A percentile compares a stretch with the other conserved stretches of the same genome.
Conservation (phyloP, 2,113 vertebrate genomes). For the Struthidea cinerea region DNA sequence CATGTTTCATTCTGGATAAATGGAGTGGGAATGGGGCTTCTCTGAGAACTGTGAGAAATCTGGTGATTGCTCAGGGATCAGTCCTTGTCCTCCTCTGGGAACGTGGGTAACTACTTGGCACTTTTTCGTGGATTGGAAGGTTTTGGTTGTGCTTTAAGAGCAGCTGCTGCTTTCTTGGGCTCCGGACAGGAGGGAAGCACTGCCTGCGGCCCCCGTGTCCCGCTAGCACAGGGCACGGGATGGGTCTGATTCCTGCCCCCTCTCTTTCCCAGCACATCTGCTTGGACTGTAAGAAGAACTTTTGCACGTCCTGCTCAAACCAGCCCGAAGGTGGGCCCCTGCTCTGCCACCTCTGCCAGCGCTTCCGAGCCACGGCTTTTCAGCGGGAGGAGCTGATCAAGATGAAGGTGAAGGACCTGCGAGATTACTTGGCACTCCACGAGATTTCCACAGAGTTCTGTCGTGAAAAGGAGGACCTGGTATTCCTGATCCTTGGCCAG, state of each 20-base stretch:
- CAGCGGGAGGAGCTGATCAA: slow-evolving; percentile 89
- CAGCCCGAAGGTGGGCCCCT: slow-evolving; percentile 76
- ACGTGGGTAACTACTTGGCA: rapidly evolving
- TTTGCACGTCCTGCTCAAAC: slow-evolving; percentile 78
- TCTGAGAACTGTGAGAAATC: not conserved
- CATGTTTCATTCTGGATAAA: not conserved
- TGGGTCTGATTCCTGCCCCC: not conserved
- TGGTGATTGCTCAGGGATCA: not conserved
- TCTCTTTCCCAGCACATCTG: slow-evolving; percentile 80
- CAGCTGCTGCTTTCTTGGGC: not conserved
- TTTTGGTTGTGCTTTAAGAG: not conserved
- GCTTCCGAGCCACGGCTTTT: slow-evolving; percentile 85
- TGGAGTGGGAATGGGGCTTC: not conserved
- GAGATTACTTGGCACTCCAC: slow-evolving; percentile 90
- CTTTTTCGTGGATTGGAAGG: not conserved
- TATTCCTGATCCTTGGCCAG: slow-evolving; percentile 87
- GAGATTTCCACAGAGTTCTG: slow-evolving; percentile 88
- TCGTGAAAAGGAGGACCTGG: slow-evolving; percentile 95
- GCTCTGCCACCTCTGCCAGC: slow-evolving; percentile 89
- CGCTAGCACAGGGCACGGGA: not conserved
- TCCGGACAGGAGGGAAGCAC: not conserved
- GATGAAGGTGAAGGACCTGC: slow-evolving; percentile 95
- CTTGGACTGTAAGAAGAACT: slow-evolving; percentile 89
- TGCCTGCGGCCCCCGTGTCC: rapidly evolving
- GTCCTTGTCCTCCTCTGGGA: not conserved